Base-by-base conservation (phyloP, 2,797 vertebrate species). In the Vipera latastei region DNA sequence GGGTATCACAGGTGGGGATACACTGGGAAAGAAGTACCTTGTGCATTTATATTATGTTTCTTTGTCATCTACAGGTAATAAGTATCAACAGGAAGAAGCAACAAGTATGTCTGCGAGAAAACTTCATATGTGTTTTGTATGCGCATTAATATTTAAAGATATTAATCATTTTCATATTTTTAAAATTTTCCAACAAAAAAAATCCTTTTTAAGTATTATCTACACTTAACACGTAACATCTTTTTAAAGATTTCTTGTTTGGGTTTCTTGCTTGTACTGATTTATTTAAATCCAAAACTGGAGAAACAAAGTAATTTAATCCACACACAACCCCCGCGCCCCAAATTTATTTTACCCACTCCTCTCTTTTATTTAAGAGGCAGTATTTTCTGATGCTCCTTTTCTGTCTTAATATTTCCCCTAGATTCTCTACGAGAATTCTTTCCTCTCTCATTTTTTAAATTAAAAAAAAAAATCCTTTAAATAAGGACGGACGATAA, bases 1-100 rank as follows among this genome's bases (percentile, higher is more conserved):
- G 92, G 94, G 96, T 96, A 96, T 96, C 96, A 97, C 97, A 97
- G 97, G 95, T 97, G 96, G 96, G 97, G 96, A 97, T 97, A 97
- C 97, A 97, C 96, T 96, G 96, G 97, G 93, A 90, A 95, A 95
- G 95, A 95, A 95, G 95, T 95, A 96, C 95, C 96, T 94, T 96
- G 96, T 97, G 97, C 96, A 97, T 96, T 96, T 97, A 95, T 95
- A 97, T 96, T 93, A 96, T 61, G 95, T 90, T 96, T 96, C 93
- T 96, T 97, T 96, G 93, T 96, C 94, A 97, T 93, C 96, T 97
- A 97, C 95, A 97, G 91, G 95, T 96, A 96, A 96, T 95, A 96
- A 95, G 95, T 96, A 97, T 95, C 86, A 93, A 96, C 95, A 96
- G 96, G 96, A 95, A 94, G 32, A 97, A 97, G 97, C 96, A 96